phyloP scores from a whole-genome alignment of 1,140 invertebrate genomes.

The Drosophila grimshawi region DNA sequence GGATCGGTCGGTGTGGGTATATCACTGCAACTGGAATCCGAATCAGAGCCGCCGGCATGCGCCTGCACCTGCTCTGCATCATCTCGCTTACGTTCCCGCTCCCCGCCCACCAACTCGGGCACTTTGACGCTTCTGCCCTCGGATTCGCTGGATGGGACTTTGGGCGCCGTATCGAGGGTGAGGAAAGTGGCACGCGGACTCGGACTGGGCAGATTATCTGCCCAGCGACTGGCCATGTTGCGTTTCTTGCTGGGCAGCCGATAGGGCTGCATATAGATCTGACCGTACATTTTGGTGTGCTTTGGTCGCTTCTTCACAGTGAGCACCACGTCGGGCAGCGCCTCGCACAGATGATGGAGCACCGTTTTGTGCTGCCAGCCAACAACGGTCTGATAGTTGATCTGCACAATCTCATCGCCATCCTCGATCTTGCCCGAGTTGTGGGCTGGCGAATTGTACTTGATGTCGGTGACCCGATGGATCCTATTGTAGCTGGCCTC shows the following conservation, averaged over 20 bases:
- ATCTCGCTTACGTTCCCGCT: not conserved
- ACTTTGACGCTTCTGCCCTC: conserved; percentile 68
- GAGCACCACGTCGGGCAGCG: conserved; percentile 91
- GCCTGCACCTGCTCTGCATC: conserved; percentile 24
- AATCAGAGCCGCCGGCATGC: conserved; percentile 68
- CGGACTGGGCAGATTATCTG: conserved; percentile 87
- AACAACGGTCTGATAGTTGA: conserved; percentile 96
- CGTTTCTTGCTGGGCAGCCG: conserved; percentile 91
- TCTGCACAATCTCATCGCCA: conserved; percentile 96
- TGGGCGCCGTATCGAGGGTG: conserved; percentile 87
- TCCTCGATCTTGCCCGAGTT: conserved; percentile 95
- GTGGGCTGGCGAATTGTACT: conserved; percentile 93
- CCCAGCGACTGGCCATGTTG: conserved; percentile 87
- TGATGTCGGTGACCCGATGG: conserved; percentile 92
- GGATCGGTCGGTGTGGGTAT: conserved; percentile 77
- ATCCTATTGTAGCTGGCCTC: conserved; percentile 93
- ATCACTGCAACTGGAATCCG: conserved; percentile 83
- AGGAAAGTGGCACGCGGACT: conserved; percentile 88
- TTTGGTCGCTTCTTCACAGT: conserved; percentile 93
- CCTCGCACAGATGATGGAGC: conserved; percentile 91
- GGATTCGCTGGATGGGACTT: not conserved
- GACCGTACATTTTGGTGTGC: conserved; percentile 93
- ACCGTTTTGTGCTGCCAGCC: conserved; percentile 94
- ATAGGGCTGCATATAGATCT: conserved; percentile 92
- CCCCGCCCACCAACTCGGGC: conserved; percentile 38